Conservation (phyloP, 2,797 vertebrate genomes). For the Myoxocephalus aenaeus region DNA sequence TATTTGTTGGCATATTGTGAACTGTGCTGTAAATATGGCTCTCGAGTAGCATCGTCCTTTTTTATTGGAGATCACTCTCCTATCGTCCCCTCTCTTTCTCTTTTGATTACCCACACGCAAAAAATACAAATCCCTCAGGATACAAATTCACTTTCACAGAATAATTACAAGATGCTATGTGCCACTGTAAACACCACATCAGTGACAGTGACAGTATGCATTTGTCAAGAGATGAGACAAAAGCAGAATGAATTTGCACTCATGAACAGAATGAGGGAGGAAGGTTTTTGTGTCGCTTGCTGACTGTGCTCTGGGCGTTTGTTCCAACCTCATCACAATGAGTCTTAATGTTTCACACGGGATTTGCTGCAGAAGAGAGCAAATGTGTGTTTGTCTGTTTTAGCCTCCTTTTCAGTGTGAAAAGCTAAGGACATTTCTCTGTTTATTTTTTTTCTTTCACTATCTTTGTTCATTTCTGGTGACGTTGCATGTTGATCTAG, state of each 20-base stretch:
- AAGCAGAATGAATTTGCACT: constrained; percentile 78
- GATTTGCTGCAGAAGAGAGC: constrained; percentile 68
- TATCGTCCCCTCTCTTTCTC: constrained; percentile 64
- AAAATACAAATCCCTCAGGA: constrained; percentile 75
- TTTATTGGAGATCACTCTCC: constrained; percentile 63
- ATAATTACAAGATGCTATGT: constrained; percentile 82
- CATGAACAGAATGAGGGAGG: constrained; percentile 58
- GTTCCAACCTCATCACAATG: constrained; percentile 75
- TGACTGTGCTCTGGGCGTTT: constrained; percentile 77
- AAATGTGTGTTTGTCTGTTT: constrained; percentile 69
- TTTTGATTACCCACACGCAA: constrained; percentile 77
- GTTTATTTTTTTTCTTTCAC: constrained; percentile 11
- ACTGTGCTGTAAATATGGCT: constrained; percentile 59
- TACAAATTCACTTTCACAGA: constrained; percentile 79
- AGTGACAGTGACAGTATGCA: constrained; percentile 77
- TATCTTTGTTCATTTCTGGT: not conserved
- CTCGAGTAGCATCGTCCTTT: constrained; percentile 35
- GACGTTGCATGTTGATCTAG: not conserved
- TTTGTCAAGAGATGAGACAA: constrained; percentile 82
- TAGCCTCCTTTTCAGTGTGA: constrained; percentile 38
- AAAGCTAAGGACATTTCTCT: constrained; percentile 46
- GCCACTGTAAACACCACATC: constrained; percentile 81
- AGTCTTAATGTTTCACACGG: constrained; percentile 79
- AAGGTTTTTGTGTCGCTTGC: constrained; percentile 51
- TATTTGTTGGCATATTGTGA: constrained; percentile 55